Evolutionary conservation across 2,888 invertebrate species (phyloP), one percentile per base, ranked within the genome.

Genomic region (Drosophila yooni): DNA sequence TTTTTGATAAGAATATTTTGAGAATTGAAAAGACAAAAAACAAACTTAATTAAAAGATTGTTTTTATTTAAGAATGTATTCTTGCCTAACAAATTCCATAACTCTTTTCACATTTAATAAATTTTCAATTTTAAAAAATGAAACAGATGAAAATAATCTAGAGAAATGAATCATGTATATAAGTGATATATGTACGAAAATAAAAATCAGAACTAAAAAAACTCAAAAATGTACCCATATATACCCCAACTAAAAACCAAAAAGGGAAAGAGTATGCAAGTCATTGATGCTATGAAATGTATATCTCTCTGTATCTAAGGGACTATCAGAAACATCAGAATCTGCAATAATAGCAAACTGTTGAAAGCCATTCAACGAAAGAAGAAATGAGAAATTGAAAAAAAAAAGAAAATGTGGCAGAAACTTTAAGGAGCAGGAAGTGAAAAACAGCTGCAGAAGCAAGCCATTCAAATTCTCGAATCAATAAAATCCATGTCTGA

Each of bases 401-500:
- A 15, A 46, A 25, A 21, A 46, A 21, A 54, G 18, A 40, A 51
- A 50, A 57, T 27, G 29, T 13, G 33, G 50, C 31, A 69, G 52
- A 69, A 70, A 74, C 54, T 70, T 67, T 48, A 63, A 77, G 57
- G 29, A 57, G 34, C 34, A 52, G n/a, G 51, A 51, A 62, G 31
- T 31, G 29, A 51, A 60, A 60, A 53, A 40, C 31, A 31, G 60
- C 29, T 46, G 33, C 36, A 21, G 50, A 43, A 66, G 33, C 62
- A 43, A 66, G 33, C 62, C 65, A 76, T 76, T 76, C 76, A 75
- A 75, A 71, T 77, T 70, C 75, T 72, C 60, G 51, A 67, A 84
- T 80, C 81, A 81, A 84, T 83, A 79, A 82, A 79, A 84, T 69
- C 66, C 79, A 69, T 72, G 71, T 79, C 72, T 70, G 69, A 81